Evolutionary conservation across 2,797 vertebrate species (phyloP).

Genomic region (Pogoniulus pusillus): DNA sequence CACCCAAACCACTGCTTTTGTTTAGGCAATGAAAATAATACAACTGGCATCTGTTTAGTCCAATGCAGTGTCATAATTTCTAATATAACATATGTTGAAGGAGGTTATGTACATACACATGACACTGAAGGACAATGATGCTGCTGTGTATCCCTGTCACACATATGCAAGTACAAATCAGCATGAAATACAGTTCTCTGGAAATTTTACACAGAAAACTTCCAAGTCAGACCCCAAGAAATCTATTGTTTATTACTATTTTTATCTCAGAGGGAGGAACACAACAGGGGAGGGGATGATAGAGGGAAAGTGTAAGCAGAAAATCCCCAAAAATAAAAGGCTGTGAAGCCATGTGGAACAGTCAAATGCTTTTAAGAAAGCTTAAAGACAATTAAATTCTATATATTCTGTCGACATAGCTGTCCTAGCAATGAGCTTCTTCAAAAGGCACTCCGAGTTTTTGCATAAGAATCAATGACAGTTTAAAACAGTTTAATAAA

Average conservation of each 20-base stretch:
- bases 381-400: slow-evolving; percentile 20
- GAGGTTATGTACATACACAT: neutral
- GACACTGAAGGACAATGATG: neutral
- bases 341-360: no score
- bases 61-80: slow-evolving; percentile 33
- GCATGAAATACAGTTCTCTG: neutral
- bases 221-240: neutral
- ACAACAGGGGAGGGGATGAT: neutral
- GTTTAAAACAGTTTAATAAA: slow-evolving; percentile 56
- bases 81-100: neutral
- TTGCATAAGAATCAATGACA: slow-evolving; percentile 12
- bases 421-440: slow-evolving; percentile 37
- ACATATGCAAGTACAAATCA: neutral
- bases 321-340: neutral
- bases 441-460: neutral
- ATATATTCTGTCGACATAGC: slow-evolving; percentile 1
- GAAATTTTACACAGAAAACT: neutral
- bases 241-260: neutral
- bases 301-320: neutral
- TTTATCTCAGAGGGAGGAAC: neutral
- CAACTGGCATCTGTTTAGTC: neutral
- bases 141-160: neutral
- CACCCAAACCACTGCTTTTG: neutral
- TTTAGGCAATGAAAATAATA: neutral
- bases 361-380: slow-evolving; percentile 12